Evolutionary conservation across 2,888 invertebrate genomes (phyloP).

Genomic region (Lithophane leautieri): DNA sequence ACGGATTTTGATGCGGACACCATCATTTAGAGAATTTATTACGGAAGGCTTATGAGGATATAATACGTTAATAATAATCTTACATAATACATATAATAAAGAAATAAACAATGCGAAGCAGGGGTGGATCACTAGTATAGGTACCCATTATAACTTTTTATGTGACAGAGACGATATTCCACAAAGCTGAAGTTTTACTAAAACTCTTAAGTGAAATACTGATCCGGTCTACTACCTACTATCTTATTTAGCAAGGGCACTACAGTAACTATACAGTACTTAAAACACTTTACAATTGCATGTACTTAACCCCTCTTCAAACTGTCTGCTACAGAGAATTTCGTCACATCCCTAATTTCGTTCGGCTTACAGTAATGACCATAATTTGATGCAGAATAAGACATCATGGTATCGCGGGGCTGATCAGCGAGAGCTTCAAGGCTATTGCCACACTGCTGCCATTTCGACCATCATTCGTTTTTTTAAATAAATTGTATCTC

Average conservation of each 20-base stretch:
- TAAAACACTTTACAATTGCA: constrained; percentile 32
- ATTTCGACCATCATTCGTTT: background rate
- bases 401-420: constrained; percentile 34
- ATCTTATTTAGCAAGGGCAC: constrained; percentile 18
- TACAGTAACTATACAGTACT: constrained; percentile 7
- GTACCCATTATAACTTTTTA: too few relatives aligned
- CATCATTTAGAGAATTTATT: too few relatives aligned
- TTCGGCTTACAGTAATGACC: constrained; percentile 39
- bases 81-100: too few relatives aligned
- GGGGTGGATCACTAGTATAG: too few relatives aligned
- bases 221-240: too few relatives aligned
- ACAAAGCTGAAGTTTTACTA: background rate
- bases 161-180: too few relatives aligned
- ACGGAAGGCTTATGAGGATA: too few relatives aligned
- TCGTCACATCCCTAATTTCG: constrained; percentile 36
- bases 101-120: too few relatives aligned
- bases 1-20: too few relatives aligned
- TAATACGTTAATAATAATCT: too few relatives aligned
- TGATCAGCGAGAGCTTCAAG: constrained; percentile 31
- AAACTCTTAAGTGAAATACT: background rate
- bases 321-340: constrained; percentile 9
- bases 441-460: constrained; percentile 10
- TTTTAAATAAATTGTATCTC: too few relatives aligned
- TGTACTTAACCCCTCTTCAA: constrained; percentile 21
- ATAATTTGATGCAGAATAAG: constrained; percentile 52